Conservation (phyloP, 1,140 invertebrate species). For the Epicauta chinensis region DNA sequence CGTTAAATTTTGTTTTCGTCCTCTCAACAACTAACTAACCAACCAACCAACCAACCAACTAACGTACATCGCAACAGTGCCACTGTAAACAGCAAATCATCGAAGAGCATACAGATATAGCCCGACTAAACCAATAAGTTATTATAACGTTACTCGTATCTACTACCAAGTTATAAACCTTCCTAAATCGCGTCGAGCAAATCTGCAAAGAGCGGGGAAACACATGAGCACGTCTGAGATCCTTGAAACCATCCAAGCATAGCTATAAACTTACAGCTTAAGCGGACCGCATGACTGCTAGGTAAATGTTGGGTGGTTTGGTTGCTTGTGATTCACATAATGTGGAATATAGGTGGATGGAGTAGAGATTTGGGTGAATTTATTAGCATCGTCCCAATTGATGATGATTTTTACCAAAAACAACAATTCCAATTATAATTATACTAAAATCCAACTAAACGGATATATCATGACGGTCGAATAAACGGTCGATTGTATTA, state of each 20-base stretch:
- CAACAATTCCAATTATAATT: too few species aligned
- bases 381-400: too few species aligned
- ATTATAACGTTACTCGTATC: conserved; percentile 17
- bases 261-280: conserved; percentile 39
- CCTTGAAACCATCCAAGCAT: conserved; percentile 37
- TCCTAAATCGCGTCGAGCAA: conserved; percentile 35
- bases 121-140: conserved; percentile 19
- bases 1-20: conserved; percentile 16
- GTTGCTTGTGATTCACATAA: background rate
- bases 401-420: too few species aligned
- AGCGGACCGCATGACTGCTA: conserved; percentile 40
- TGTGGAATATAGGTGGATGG: conserved; percentile 2
- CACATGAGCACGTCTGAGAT: conserved; percentile 38
- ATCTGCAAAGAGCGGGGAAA: conserved; percentile 29
- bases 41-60: too few species aligned
- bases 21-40: conserved; percentile 9
- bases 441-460: background rate
- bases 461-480: conserved; percentile 33
- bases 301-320: conserved; percentile 32
- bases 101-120: conserved; percentile 24
- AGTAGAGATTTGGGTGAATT: too few species aligned
- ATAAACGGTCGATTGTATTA: conserved; percentile 32
- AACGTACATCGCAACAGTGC: conserved; percentile 1
- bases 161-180: conserved; percentile 34
- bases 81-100: conserved; percentile 24